phyloP scores from a whole-genome alignment of 2,113 vertebrate species.

The Larimichthys crocea region DNA sequence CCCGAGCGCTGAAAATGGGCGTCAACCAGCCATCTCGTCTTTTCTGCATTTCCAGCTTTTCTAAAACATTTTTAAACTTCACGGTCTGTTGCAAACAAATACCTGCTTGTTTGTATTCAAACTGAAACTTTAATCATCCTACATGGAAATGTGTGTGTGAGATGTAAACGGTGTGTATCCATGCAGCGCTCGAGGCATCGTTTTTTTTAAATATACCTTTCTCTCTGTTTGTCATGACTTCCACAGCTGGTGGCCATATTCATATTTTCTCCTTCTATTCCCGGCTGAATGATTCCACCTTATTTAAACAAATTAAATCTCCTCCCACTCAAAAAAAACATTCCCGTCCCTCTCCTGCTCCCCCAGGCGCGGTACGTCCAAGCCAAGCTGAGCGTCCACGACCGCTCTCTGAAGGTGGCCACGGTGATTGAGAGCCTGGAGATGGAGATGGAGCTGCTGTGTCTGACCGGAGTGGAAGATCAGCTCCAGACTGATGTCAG shows the following conservation, averaged over 20 bases:
- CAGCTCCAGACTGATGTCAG: conserved; percentile 95
- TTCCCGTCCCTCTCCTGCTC: neutral
- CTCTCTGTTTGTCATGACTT: conserved; percentile 6
- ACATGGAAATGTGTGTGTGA: neutral
- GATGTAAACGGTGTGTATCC: neutral
- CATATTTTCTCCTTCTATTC: conserved; percentile 3
- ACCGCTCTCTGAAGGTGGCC: conserved; percentile 97
- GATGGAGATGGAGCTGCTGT: conserved; percentile 99
- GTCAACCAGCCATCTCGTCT: conserved; percentile 51
- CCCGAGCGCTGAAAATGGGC: conserved; percentile 35
- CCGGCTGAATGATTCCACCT: neutral
- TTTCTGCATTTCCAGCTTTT: conserved; percentile 9
- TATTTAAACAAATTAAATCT: conserved; percentile 7
- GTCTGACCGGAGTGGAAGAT: conserved; percentile 96
- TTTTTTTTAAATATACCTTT: conserved; percentile 5
- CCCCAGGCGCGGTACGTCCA: conserved; percentile 93
- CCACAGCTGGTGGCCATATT: conserved; percentile 13
- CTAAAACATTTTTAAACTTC: neutral
- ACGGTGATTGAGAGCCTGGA: conserved; percentile 97
- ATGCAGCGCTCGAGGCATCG: neutral
- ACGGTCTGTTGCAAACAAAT: conserved; percentile 7
- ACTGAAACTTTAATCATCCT: neutral
- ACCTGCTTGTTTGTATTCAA: neutral
- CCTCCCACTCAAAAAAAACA: neutral
- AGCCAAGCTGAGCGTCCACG: conserved; percentile 96